Evolutionary conservation across 2,113 vertebrate genomes (phyloP), one percentile per base, ranked within the genome.

Genomic region (Notiomystis cincta): DNA sequence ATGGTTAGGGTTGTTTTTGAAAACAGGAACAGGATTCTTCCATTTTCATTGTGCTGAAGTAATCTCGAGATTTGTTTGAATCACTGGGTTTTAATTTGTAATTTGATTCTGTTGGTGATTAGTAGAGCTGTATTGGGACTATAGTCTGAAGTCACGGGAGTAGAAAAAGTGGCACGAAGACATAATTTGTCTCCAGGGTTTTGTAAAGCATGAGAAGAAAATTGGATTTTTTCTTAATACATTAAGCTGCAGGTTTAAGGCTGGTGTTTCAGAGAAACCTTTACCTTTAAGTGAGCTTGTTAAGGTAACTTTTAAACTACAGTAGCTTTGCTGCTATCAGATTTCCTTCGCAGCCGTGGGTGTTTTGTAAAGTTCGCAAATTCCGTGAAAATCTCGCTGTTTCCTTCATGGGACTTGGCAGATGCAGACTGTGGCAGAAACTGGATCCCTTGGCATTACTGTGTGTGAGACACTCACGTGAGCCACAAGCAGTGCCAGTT

Each of bases 371-470:
- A 87, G 78, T 91, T 91, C 1, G 0, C n/a, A 82, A 81, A 84
- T 93, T 89, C 90, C 7, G 1, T 84, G 22, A 83, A 88, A 90
- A 87, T 78, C 65, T 88, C 3, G 2, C 78, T 91, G 85, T 93
- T 95, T 95, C 92, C 91, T 95, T 91, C 87, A 80, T 93, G 93
- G 84, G 58, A 87, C 30, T 95, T 95, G 92, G 89, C 92, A 96
- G 84, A 94, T 69, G 40, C 31, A 88, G 90, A 44, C 48, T 48
- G 11, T 80, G 90, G 84, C 82, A 96, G 94, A 95, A 95, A 95
- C 87, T 88, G 72, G 62, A 95, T 96, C 73, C 47, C 60, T 96
- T 97, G 95, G 93, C 93, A 93, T 28, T 19, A 27, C 28, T 58
- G 80, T 82, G 61, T 91, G 71, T 93, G 93, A 87, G 87, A 84